These are phyloP conservation scores for Venustoraphidia nigricollis DNA, from an alignment of 2,888 invertebrate genomes.

Conservation along the genomic window DNA sequence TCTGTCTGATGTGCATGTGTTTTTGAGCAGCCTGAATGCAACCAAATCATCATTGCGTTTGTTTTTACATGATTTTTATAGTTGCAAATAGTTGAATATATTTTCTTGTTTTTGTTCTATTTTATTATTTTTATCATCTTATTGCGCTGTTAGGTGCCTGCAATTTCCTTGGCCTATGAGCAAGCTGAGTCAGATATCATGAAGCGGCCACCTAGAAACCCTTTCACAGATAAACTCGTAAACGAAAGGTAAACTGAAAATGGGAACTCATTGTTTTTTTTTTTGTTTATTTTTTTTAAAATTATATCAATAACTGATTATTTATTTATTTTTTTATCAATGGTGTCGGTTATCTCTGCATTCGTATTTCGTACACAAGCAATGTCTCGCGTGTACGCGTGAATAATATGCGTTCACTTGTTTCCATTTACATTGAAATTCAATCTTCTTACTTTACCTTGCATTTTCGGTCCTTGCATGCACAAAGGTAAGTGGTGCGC, in stretches of 20 bases:
- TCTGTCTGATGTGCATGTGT: neutral
- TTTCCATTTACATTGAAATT: neutral
- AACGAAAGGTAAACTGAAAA: conserved; percentile 61
- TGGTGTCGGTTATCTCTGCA: conserved; percentile 4
- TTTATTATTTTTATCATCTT: no score
- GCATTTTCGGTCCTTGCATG: neutral
- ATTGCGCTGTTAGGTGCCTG: conserved; percentile 59
- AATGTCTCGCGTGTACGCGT: neutral
- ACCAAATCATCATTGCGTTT: conserved; percentile 2
- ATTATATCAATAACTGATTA: conserved; percentile 2
- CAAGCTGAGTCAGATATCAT: conserved; percentile 73
- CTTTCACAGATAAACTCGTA: conserved; percentile 94
- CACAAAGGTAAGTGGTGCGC: neutral
- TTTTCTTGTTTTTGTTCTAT: no score
- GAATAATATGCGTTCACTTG: neutral
- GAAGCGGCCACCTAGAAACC: conserved; percentile 96
- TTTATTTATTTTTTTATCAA: conserved; percentile 1
- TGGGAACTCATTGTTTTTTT: no score
- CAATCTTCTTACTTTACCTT: neutral
- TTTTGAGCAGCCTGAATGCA: conserved; percentile 15
- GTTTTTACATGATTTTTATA: conserved; percentile 9
- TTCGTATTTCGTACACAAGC: neutral
- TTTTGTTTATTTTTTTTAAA: neutral
- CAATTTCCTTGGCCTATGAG: conserved; percentile 86
- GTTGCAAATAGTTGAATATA: neutral